Evolutionary conservation across 2,888 invertebrate species (phyloP), one percentile per base, ranked within the genome.

Genomic region (Apamea sordens): DNA sequence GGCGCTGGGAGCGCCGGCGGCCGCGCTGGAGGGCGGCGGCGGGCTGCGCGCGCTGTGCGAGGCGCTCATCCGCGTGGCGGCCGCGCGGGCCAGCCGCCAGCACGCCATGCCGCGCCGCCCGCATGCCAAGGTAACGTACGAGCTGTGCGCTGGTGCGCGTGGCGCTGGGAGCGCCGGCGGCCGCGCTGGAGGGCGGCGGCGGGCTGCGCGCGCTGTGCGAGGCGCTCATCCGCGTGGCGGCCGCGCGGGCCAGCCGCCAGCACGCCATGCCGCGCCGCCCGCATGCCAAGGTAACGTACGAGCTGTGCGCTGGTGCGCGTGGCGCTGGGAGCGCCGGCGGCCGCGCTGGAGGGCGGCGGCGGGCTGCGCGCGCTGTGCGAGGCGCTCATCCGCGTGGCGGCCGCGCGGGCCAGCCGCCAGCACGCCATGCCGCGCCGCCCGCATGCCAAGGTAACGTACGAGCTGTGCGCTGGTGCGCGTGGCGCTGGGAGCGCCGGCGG

Each of bases 81-180:
- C 96, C 87, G 93, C 97, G n/a, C 94, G 93, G 13, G 96, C 97
- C 67, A 96, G 97, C 89, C 92, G 94, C 28, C 93, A 93, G 65
- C 97, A 97, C 91, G 95, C 97, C 87, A 93, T 97, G 95, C 97
- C 97, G 24, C 93, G 96, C 10, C 94, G 95, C 28, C 93, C 96
- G 77, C 91, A 91, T 8, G 95, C 97, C 11, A 97, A 97, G 95
- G 97, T 97, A 83, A 73, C 73, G 86, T 81, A 41, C 75, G 2
- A 36, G 6, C 94, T 32, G n/a, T n/a, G n/a, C n/a, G n/a, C n/a
- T n/a, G n/a, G n/a, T n/a, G n/a, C n/a, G n/a, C n/a, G n/a, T n/a
- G n/a, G n/a, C n/a, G n/a, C n/a, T n/a, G n/a, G n/a, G n/a, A n/a
- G n/a, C n/a, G n/a, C n/a, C n/a, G n/a, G n/a, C n/a, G n/a, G n/a